Evolutionary conservation across 2,113 vertebrate species (phyloP), one percentile per base, ranked within the genome.

Genomic region (Tupaia chinensis): DNA sequence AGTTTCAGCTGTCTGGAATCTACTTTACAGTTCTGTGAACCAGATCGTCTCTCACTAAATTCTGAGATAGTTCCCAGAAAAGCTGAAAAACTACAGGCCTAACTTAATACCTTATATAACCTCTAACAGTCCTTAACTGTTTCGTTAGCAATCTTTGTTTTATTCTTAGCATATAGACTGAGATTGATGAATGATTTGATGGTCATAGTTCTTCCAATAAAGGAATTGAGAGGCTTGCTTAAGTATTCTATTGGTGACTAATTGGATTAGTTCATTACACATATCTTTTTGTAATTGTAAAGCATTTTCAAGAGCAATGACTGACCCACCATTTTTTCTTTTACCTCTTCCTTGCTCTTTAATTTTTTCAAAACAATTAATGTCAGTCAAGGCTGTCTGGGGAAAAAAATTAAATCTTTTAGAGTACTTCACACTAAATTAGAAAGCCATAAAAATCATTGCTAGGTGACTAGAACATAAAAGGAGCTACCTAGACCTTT

Each of bases 31-130:
- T 63, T 79, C 13, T 25, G 22, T 78, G 88, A 89, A 58, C 72
- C 60, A 89, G 78, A 60, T 25, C 78, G 88, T 86, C 58, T 87
- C 32, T 78, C 34, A 78, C 68, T 92, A 73, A 91, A 90, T 22
- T 44, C 44, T 89, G 93, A 89, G 63, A 82, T 53, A 58, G 61
- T 96, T 84, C 60, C 66, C 66, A 87, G 77, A 93, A 92, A 95
- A 90, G 60, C 58, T 60, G 91, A 88, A 66, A 90, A 17, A 77
- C 20, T 4, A 25, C 60, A 82, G 91, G 10, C n/a, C 73, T 72
- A 63, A 68, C 53, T 11, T 10, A 44, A 74, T 69, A 22, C 19
- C 10, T 82, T 22, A 34, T 5, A 10, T 91, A 61, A 69, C 20
- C 20, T 77, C 32, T 73, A 32, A 34, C 60, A 54, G 44, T 87